Base-by-base conservation (phyloP, 2,797 vertebrate species). In the Sarcoramphus papa region DNA sequence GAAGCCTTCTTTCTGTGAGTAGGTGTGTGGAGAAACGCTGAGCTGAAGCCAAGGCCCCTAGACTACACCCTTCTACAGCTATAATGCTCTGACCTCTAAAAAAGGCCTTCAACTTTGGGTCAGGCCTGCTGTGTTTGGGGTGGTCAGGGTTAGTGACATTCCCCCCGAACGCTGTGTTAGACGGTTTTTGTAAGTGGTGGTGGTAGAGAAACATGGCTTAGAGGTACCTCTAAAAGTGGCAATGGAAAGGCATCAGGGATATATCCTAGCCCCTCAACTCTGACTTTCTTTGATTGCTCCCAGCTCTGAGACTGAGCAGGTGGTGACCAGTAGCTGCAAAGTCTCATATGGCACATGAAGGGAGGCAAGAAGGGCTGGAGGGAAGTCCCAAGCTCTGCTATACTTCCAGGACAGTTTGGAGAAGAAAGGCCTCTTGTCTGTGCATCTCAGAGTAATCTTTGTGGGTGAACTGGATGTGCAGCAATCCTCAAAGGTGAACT, bases 71-170 rank as follows among this genome's bases (percentile, higher is more conserved):
- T 59, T 78, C 13, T 18, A 25, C 79, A 70, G 9, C 8, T 74
- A 7, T n/a, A 82, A 48, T 50, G 25, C 11, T 82, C 64, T 84
- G 33, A 51, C 20, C 14, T 50, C 40, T 62, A 65, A 68, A 72
- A 65, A 74, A 79, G 10, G 2, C 25, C 17, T 63, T 90, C 80
- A 80, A 5, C 17, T 40, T 30, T 74, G 37, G 8, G 15, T 80
- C 48, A 51, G n/a, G 20, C 25, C 7, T 69, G 24, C 14, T 0
- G 1, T 18, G 3, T 18, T 50, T 78, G 25, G 12, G 9, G 5
- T 70, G 15, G 4, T 53, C 78, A 60, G 8, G 14, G 18, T 37
- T 75, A 37, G 1, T 3, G 74, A 53, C 17, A 8, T 77, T 74
- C 8, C 28, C 5, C 10, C 25, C 3, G 3, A 78, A 54, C 6